phyloP scores from a whole-genome alignment of 2,888 invertebrate species.

The Steinernema hermaphroditum region DNA sequence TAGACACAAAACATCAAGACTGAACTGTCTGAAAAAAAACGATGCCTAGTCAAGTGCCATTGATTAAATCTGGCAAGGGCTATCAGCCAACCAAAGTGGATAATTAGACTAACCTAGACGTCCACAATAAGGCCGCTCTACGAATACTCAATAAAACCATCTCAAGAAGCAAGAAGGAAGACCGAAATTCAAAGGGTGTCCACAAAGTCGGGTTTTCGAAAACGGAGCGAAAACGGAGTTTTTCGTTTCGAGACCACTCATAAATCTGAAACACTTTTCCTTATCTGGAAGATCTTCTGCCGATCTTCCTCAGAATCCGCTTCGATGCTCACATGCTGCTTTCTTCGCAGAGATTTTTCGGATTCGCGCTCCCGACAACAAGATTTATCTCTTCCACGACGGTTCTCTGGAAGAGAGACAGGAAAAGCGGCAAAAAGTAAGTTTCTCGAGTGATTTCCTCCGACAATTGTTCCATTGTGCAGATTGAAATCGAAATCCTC shows the following conservation, averaged over 20 bases:
- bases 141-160: no score
- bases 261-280: not conserved
- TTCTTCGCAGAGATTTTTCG: not conserved
- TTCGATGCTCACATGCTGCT: not conserved
- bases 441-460: not conserved
- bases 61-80: no score
- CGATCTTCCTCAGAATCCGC: not conserved
- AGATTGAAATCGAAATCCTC: not conserved
- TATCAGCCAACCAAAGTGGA: no score
- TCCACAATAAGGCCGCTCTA: no score
- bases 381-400: not conserved
- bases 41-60: no score
- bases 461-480: not conserved
- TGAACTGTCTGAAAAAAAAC: no score
- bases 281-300: not conserved
- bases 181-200: no score
- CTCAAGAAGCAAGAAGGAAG: no score
- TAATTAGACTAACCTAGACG: no score
- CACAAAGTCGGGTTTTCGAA: not conserved
- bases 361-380: not conserved
- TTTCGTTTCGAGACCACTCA: not conserved
- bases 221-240: not conserved
- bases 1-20: no score
- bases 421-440: conserved; percentile 26
- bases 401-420: not conserved